Percentiles rank a stretch among this genome's conserved stretches.
Conservation (phyloP, 2,797 vertebrate species). For the Gambusia yucatana region DNA sequence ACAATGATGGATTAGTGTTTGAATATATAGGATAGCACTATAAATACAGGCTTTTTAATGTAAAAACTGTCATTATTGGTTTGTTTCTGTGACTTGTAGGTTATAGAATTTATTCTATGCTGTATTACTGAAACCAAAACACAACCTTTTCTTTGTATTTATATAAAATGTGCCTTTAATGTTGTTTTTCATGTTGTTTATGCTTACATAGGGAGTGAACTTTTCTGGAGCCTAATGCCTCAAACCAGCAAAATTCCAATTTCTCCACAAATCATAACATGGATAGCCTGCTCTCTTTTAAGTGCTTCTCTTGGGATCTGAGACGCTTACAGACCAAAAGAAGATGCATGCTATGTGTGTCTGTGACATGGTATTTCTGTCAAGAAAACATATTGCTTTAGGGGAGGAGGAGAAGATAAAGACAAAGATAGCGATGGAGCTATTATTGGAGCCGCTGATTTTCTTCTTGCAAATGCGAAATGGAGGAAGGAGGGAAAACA, state of each 20-base stretch:
- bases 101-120: neutral
- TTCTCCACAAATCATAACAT: constrained; percentile 37
- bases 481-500: constrained; percentile 5
- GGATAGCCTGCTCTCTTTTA: constrained; percentile 45
- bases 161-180: neutral
- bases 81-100: neutral
- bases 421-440: constrained; percentile 59
- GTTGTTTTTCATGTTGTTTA: constrained; percentile 1
- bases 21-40: constrained; percentile 1
- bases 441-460: constrained; percentile 52
- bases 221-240: constrained; percentile 23
- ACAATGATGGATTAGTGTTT: constrained; percentile 42
- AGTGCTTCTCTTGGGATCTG: constrained; percentile 42
- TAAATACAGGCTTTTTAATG: neutral
- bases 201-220: constrained; percentile 23
- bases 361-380: constrained; percentile 50
- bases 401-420: constrained; percentile 55
- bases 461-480: constrained; percentile 44
- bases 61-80: neutral
- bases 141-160: neutral
- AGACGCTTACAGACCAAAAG: constrained; percentile 48
- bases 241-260: constrained; percentile 25
- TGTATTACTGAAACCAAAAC: neutral
- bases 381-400: constrained; percentile 45
- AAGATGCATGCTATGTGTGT: constrained; percentile 38